These are phyloP conservation scores for Meloidogyne floridensis DNA, from an alignment of 1,140 invertebrate genomes.

Conservation along the genomic window DNA sequence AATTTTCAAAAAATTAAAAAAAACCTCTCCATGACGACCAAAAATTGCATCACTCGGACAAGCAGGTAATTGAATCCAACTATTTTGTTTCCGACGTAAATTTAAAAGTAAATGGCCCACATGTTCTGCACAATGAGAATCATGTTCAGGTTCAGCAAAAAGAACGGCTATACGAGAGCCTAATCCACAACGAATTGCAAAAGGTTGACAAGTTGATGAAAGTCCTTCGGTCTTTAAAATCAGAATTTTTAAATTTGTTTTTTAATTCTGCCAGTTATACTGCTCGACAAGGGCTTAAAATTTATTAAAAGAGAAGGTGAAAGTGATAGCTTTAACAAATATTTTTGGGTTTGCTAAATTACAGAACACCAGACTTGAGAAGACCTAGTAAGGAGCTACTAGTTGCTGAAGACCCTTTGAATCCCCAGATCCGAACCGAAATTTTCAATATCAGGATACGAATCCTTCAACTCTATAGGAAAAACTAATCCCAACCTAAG, in stretches of 20 bases:
- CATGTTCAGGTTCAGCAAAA: constrained; percentile 35
- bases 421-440: too few relatives aligned
- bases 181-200: constrained; percentile 30
- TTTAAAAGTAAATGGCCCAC: constrained; percentile 31
- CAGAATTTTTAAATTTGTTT: not conserved
- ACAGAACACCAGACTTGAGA: too few relatives aligned
- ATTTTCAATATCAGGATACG: too few relatives aligned
- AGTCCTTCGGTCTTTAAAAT: not conserved
- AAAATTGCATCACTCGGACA: constrained; percentile 45
- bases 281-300: too few relatives aligned
- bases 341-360: too few relatives aligned
- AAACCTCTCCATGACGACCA: constrained; percentile 42
- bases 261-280: too few relatives aligned
- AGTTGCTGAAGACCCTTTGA: too few relatives aligned
- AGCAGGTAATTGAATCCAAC: constrained; percentile 20
- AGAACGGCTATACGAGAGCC: constrained; percentile 28
- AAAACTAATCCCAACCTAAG: too few relatives aligned
- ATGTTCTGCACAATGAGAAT: constrained; percentile 41
- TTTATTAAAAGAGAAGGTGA: too few relatives aligned
- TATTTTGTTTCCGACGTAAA: constrained; percentile 13
- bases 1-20: not conserved
- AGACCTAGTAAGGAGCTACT: too few relatives aligned
- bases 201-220: constrained; percentile 20
- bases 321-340: too few relatives aligned
- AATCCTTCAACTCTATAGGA: too few relatives aligned